Conservation (phyloP, 2,797 vertebrate species). For the Varecia variegata region DNA sequence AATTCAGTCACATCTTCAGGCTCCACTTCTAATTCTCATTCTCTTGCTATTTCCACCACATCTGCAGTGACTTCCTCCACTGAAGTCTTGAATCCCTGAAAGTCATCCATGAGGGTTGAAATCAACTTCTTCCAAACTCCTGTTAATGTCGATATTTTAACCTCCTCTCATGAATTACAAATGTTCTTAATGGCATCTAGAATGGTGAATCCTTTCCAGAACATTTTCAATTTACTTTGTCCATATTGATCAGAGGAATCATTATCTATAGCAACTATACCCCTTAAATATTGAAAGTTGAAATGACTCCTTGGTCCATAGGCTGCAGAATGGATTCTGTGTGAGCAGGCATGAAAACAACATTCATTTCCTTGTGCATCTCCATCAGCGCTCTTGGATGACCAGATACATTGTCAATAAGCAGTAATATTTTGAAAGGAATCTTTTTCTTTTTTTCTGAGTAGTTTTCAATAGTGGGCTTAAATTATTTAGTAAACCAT, state of each 20-base stretch:
- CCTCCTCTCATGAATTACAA: background rate
- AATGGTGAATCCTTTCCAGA: background rate
- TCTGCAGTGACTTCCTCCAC: background rate
- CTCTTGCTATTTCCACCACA: background rate
- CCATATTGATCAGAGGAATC: background rate
- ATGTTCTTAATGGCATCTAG: background rate
- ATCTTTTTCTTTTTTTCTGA: background rate
- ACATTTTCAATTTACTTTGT: background rate
- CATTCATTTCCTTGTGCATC: background rate
- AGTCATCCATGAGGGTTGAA: background rate
- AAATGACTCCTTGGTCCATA: background rate
- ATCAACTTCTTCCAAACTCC: background rate
- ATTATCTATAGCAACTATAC: background rate
- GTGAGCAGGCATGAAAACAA: background rate
- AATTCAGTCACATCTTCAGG: background rate
- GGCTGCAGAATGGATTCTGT: background rate
- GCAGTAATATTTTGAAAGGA: background rate
- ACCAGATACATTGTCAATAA: background rate
- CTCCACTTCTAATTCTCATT: background rate
- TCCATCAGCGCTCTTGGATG: background rate
- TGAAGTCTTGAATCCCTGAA: background rate
- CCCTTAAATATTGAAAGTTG: background rate
- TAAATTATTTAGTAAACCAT: background rate
- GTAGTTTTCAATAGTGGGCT: background rate
- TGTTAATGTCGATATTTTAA: background rate